These are phyloP conservation scores for Eristalinus aeneus DNA, from an alignment of 2,888 invertebrate genomes.

Conservation along the genomic window DNA sequence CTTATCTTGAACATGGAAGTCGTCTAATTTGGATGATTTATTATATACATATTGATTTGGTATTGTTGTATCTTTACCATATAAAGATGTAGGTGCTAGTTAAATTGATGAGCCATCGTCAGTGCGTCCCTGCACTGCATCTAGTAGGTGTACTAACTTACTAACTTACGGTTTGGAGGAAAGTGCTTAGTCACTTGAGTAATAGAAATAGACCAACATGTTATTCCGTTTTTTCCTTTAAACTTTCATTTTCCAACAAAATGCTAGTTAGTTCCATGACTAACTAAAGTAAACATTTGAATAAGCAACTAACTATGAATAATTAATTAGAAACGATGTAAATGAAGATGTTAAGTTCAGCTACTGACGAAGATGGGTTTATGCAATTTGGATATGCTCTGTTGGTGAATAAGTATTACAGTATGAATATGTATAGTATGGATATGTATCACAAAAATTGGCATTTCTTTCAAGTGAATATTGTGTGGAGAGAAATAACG, in stretches of 20 bases:
- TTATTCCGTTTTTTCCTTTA: not conserved
- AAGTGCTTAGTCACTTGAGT: no score
- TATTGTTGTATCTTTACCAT: no score
- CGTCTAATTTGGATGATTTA: not conserved
- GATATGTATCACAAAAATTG: not conserved
- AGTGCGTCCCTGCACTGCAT: no score
- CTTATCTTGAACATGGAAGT: not conserved
- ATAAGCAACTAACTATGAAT: slow-evolving; percentile 6
- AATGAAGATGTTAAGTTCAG: not conserved
- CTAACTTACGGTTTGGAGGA: not conserved
- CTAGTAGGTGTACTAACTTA: no score
- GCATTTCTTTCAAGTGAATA: not conserved
- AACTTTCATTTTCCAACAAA: slow-evolving; percentile 14
- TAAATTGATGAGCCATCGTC: not conserved
- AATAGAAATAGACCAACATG: no score
- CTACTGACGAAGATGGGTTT: not conserved
- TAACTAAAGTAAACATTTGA: slow-evolving; percentile 23
- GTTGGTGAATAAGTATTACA: no score
- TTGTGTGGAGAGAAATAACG: not conserved
- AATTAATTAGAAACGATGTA: slow-evolving; percentile 11
- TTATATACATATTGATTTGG: no score
- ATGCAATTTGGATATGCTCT: not conserved
- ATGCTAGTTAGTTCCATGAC: not conserved
- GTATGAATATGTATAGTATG: not conserved
- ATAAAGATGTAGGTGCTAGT: no score